phyloP scores from a whole-genome alignment of 1,140 invertebrate genomes.

The Drosophila pruinosa region DNA sequence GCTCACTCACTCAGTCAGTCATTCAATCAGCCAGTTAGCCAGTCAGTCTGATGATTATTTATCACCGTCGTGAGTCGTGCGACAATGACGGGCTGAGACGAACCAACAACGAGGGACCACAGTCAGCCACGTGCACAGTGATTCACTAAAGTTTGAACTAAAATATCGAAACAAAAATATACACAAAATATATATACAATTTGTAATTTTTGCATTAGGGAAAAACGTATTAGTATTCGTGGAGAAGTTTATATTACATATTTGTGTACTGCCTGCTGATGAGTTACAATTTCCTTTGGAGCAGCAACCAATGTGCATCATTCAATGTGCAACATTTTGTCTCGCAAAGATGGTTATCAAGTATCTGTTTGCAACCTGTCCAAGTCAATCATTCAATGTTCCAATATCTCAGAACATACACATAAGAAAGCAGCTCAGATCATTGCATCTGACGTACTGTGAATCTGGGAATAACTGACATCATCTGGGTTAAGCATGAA shows the following conservation, averaged over 20 bases:
- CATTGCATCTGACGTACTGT: conserved; percentile 57
- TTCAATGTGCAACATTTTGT: conserved; percentile 76
- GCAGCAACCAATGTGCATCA: conserved; percentile 42
- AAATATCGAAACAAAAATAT: too few relatives aligned
- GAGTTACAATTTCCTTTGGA: background rate
- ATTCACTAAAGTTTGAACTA: background rate
- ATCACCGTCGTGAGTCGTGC: conserved; percentile 80
- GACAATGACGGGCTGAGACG: conserved; percentile 76
- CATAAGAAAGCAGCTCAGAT: conserved; percentile 43
- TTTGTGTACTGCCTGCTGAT: background rate
- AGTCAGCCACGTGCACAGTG: conserved; percentile 12
- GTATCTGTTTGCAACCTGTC: conserved; percentile 24
- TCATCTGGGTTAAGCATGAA: conserved; percentile 27
- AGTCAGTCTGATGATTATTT: conserved; percentile 72
- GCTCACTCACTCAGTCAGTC: background rate
- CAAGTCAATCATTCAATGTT: conserved; percentile 47
- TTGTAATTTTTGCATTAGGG: too few relatives aligned
- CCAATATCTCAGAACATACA: conserved; percentile 17
- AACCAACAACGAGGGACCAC: conserved; percentile 34
- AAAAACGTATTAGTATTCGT: too few relatives aligned
- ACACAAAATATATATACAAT: too few relatives aligned
- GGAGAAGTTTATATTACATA: too few relatives aligned
- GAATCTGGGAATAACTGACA: conserved; percentile 58
- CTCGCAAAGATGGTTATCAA: conserved; percentile 52
- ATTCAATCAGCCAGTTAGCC: conserved; percentile 28